Evolutionary conservation across 2,797 vertebrate genomes (phyloP), one percentile per base, ranked within the genome.

Genomic region (Glossophaga mutica): DNA sequence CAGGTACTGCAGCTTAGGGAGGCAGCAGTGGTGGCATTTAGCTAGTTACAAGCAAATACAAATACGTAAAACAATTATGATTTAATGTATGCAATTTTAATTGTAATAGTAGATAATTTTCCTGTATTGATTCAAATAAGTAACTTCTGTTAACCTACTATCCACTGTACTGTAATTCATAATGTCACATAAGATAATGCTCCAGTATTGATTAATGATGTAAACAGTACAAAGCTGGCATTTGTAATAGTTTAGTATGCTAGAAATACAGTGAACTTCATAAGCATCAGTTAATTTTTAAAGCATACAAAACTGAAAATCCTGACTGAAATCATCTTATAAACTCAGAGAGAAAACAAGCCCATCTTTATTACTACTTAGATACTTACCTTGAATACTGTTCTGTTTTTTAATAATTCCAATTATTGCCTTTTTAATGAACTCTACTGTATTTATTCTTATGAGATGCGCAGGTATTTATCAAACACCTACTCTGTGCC

Each of bases 281-380:
- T 85, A 77, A 95, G 29, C 79, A 87, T 57, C 52, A 95, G 57
- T 94, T 96, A 44, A 88, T 86, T 92, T 96, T 78, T 96, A 90
- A 96, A 95, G 46, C 57, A 65, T 81, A 89, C 82, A 87, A n/a
- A 91, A 81, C 79, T 86, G 44, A 86, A 93, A 82, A 91, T 85
- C 92, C 71, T 82, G 29, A 88, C 73, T 34, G 39, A 96, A 85
- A 83, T 62, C 81, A 50, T 42, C 70, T 62, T 92, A 70, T 90
- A 73, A 90, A 93, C 73, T 91, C 81, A 96, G 87, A 95, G 67
- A 94, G 81, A 77, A 95, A 86, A 84, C 37, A 94, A 82, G 26
- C 10, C 37, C 87, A 71, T 91, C 39, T 39, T 48, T 93, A 91
- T 92, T 57, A 86, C 48, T 87, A 79, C 62, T 97, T 84, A 82